phyloP scores from a whole-genome alignment of 2,888 invertebrate species.

The Mamestra brassicae region DNA sequence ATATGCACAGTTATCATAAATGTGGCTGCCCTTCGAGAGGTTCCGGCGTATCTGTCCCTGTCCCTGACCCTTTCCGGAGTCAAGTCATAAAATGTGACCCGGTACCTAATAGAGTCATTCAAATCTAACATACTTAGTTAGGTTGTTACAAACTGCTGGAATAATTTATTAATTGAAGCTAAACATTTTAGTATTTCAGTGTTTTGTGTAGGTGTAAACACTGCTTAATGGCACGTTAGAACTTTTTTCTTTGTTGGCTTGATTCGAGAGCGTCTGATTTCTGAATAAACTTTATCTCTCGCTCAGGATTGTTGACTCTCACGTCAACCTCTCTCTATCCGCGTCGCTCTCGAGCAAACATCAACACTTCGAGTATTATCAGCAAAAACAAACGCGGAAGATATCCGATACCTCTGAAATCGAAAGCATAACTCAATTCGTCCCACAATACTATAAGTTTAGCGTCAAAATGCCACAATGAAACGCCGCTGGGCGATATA shows the following conservation, averaged over 20 bases:
- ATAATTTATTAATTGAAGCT: neutral
- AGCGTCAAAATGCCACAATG: constrained; percentile 84
- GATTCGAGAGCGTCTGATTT: constrained; percentile 14
- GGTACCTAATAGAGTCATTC: neutral
- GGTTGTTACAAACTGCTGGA: neutral
- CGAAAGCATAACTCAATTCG: constrained; percentile 63
- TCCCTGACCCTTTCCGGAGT: neutral
- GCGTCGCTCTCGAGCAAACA: constrained; percentile 37
- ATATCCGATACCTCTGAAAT: constrained; percentile 56
- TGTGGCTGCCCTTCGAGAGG: neutral
- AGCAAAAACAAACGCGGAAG: constrained; percentile 64
- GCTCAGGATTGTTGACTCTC: constrained; percentile 38
- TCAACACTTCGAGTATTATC: constrained; percentile 54
- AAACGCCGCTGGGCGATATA: constrained; percentile 86
- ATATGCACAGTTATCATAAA: neutral
- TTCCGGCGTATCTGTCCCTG: neutral
- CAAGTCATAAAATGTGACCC: neutral
- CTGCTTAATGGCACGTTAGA: neutral
- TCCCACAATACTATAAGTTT: constrained; percentile 74
- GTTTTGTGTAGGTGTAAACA: neutral
- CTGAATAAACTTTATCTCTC: constrained; percentile 46
- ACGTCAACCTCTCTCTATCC: constrained; percentile 38
- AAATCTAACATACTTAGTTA: too few species aligned
- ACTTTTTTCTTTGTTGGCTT: constrained; percentile 16
- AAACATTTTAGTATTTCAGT: neutral